A percentile compares a stretch with the other conserved stretches of the same genome.
These are phyloP conservation scores for Perizoma flavofasciatum DNA, from an alignment of 2,888 invertebrate species.

Conservation along the genomic window DNA sequence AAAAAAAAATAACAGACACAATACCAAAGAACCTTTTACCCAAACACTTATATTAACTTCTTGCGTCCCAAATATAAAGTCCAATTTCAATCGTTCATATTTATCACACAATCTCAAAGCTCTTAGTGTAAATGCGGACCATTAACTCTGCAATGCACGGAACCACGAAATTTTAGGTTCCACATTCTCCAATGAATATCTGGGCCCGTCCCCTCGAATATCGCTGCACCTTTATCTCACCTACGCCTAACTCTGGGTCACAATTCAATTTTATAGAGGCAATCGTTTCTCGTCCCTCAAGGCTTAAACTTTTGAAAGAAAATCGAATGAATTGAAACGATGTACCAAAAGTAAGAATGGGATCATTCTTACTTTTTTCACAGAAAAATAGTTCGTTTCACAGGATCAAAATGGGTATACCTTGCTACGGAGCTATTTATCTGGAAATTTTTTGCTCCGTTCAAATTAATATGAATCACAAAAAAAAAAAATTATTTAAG, in stretches of 20 bases:
- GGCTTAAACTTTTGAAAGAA: constrained; percentile 45
- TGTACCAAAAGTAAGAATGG: background rate
- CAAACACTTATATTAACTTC: background rate
- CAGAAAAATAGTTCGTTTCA: background rate
- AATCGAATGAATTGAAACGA: constrained; percentile 41
- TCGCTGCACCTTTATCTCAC: constrained; percentile 52
- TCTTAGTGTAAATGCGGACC: constrained; percentile 8
- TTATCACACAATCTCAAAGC: constrained; percentile 12
- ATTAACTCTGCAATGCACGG: constrained; percentile 15
- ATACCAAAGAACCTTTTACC: constrained; percentile 2
- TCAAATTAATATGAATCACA: no score
- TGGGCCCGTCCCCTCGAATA: constrained; percentile 38
- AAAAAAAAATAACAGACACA: background rate
- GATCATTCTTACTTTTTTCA: background rate
- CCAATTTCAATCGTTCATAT: background rate
- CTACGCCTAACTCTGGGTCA: constrained; percentile 52
- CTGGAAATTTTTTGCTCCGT: no score
- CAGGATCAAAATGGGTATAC: background rate
- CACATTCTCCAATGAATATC: constrained; percentile 31
- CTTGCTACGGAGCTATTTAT: background rate
- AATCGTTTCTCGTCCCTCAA: constrained; percentile 54
- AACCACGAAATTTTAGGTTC: constrained; percentile 22
- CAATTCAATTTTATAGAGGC: constrained; percentile 63
- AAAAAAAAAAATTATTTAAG: no score
- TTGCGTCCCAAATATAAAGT: no score